phyloP scores from a whole-genome alignment of 2,113 vertebrate species.

The Candoia aspera region DNA sequence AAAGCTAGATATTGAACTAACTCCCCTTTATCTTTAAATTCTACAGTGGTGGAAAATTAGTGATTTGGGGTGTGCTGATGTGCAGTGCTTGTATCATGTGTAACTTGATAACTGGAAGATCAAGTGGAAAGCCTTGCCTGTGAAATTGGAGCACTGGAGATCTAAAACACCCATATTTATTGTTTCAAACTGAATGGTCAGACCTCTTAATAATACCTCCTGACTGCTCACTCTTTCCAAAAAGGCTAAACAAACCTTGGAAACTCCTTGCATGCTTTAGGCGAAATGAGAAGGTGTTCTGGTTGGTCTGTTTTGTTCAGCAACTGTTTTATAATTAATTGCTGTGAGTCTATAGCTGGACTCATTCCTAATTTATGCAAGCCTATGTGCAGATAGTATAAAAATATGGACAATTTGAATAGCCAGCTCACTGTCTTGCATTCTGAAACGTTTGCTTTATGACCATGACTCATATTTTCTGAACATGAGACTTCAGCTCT shows the following conservation, averaged over 20 bases:
- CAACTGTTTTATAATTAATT: not conserved
- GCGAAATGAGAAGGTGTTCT: no score
- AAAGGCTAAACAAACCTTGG: not conserved
- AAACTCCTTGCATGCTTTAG: no score
- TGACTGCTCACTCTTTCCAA: not conserved
- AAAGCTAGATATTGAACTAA: no score
- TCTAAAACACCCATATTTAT: not conserved
- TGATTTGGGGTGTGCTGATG: not conserved
- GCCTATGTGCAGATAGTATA: not conserved
- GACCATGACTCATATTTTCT: not conserved
- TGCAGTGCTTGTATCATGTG: no score
- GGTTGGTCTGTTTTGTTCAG: no score
- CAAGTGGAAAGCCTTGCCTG: not conserved
- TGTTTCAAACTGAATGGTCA: not conserved
- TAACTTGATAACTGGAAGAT: not conserved
- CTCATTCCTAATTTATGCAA: not conserved
- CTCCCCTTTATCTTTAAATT: not conserved
- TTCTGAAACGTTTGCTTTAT: not conserved
- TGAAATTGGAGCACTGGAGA: not conserved
- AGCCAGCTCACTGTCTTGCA: not conserved
- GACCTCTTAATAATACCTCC: not conserved
- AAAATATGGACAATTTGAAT: not conserved
- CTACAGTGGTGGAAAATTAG: not conserved
- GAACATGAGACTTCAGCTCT: not conserved
- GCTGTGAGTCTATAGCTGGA: not conserved